These are phyloP conservation scores for Laupala kohalensis DNA, from an alignment of 1,140 invertebrate species.

Conservation along the genomic window DNA sequence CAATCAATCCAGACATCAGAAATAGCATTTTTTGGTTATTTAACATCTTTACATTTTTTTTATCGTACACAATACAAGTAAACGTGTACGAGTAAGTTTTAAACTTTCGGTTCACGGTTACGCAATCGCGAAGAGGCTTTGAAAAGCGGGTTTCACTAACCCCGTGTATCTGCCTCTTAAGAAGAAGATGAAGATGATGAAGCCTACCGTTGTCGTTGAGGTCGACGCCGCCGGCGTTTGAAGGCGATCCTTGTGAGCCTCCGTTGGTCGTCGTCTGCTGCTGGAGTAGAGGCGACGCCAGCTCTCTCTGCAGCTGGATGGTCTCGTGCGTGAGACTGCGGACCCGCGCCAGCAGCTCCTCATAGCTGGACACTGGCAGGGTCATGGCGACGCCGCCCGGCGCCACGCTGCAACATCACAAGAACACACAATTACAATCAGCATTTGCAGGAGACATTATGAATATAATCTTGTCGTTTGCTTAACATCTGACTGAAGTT, in stretches of 20 bases:
- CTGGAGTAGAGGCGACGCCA: slow-evolving; percentile 25
- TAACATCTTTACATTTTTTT: too few species aligned
- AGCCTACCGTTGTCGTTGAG: slow-evolving; percentile 15
- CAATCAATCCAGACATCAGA: too few species aligned
- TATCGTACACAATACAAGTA: too few species aligned
- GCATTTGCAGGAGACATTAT: too few species aligned
- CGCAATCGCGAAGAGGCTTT: background rate
- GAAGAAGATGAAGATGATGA: background rate
- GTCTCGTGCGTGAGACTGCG: slow-evolving; percentile 37
- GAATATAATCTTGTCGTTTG: too few species aligned
- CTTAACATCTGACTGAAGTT: too few species aligned
- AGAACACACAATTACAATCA: background rate
- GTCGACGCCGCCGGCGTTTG: slow-evolving; percentile 4
- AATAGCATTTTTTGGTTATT: too few species aligned
- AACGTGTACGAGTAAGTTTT: background rate
- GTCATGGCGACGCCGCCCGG: slow-evolving; percentile 27
- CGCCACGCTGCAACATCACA: slow-evolving; percentile 10
- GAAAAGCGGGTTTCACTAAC: too few species aligned
- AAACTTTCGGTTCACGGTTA: background rate
- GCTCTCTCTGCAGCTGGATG: slow-evolving; percentile 28
- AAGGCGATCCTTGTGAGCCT: too few species aligned
- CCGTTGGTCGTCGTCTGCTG: slow-evolving; percentile 16
- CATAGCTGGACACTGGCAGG: slow-evolving; percentile 37
- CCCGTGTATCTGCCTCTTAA: background rate
- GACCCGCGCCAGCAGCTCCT: slow-evolving; percentile 36